Conservation (phyloP, 2,113 vertebrate species). For the Brachyistius frenatus region DNA sequence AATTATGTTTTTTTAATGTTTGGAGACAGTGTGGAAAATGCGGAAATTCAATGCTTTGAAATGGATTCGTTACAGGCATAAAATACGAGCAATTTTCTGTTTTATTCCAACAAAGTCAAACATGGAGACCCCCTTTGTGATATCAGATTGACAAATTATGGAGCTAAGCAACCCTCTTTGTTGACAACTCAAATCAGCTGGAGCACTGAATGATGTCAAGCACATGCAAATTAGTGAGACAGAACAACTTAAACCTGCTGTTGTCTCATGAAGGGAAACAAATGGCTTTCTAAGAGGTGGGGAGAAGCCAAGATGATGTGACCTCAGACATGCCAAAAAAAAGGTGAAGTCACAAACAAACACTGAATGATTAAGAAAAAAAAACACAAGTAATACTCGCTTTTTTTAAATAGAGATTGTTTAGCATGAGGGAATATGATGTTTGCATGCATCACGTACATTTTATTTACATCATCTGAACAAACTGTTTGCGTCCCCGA, state of each 20-base stretch:
- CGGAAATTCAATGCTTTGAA: conserved; percentile 40
- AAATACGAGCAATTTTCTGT: conserved; percentile 41
- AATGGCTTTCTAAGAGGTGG: conserved; percentile 41
- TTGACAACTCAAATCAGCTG: conserved; percentile 56
- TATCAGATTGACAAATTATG: conserved; percentile 27
- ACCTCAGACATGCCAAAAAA: conserved; percentile 40
- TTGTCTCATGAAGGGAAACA: conserved; percentile 44
- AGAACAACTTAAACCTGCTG: conserved; percentile 36
- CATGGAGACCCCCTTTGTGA: conserved; percentile 38
- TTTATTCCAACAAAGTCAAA: conserved; percentile 22
- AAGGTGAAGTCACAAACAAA: conserved; percentile 34
- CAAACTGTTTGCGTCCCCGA: not conserved
- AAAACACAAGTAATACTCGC: not conserved
- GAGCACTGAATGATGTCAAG: conserved; percentile 38
- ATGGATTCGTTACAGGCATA: conserved; percentile 19
- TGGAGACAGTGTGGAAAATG: conserved; percentile 38
- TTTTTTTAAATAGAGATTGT: not conserved
- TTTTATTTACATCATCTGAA: not conserved
- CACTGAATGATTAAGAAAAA: not conserved
- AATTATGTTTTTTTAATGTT: conserved; percentile 29
- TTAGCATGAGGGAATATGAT: not conserved
- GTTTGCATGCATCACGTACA: not conserved
- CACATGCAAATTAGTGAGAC: conserved; percentile 53
- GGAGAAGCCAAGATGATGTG: conserved; percentile 19
- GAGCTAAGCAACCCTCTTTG: conserved; percentile 22